Conservation (phyloP, 2,113 vertebrate genomes). For the Patagioenas fasciata region DNA sequence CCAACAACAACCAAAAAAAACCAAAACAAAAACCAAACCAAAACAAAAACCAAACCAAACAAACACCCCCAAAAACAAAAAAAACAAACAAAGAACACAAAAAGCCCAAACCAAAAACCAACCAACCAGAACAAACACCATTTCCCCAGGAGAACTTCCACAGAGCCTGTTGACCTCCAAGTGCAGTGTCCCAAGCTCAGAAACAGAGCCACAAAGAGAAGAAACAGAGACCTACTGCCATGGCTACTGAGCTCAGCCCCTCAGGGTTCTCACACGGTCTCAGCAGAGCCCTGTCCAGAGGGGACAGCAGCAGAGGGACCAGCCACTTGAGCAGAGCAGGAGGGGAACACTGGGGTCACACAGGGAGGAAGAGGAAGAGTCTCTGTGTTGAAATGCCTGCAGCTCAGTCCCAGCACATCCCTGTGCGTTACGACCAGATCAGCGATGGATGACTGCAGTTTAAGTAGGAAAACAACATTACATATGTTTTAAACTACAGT, state of each 20-base stretch:
- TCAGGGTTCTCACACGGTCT: not conserved
- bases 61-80: too few relatives aligned
- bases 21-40: too few relatives aligned
- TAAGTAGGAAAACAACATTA: constrained; percentile 17
- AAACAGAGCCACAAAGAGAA: not conserved
- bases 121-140: too few relatives aligned
- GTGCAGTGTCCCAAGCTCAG: not conserved
- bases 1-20: too few relatives aligned
- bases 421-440: not conserved
- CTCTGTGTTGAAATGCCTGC: not conserved
- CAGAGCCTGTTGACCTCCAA: not conserved
- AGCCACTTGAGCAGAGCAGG: accelerated
- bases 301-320: not conserved
- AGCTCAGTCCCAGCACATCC: not conserved
- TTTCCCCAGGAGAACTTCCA: not conserved
- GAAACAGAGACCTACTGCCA: not conserved
- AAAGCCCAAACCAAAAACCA: too few relatives aligned
- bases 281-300: not conserved
- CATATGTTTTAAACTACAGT: not conserved
- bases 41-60: too few relatives aligned
- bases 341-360: accelerated
- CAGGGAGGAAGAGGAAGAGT: not conserved
- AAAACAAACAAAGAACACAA: too few relatives aligned
- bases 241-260: not conserved
- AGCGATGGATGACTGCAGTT: not conserved